Evolutionary conservation across 2,113 vertebrate species (phyloP).

Genomic region (Scatophagus argus): DNA sequence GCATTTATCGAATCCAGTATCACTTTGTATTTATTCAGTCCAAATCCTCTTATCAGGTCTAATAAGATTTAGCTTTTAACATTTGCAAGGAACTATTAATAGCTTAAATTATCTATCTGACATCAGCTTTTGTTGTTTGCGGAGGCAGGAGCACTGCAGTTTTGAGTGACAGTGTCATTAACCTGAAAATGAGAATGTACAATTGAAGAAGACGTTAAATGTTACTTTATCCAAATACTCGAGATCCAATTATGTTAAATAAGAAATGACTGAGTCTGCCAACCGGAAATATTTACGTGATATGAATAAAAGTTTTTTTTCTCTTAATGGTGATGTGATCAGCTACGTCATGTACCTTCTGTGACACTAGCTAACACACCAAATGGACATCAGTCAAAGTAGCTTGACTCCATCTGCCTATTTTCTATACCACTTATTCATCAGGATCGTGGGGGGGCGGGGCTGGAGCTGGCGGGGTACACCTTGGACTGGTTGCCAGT

Average conservation of each 20-base stretch:
- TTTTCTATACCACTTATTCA: too few species aligned
- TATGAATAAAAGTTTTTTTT: background rate
- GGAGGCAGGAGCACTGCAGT: background rate
- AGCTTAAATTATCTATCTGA: background rate
- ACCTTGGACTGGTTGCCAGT: too few species aligned
- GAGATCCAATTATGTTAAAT: background rate
- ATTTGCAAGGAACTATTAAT: conserved; percentile 25
- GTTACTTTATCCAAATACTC: background rate
- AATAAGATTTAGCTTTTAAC: conserved; percentile 26
- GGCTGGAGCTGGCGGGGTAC: too few species aligned
- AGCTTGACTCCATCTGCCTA: too few species aligned
- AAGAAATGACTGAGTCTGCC: background rate
- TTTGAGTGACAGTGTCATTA: background rate
- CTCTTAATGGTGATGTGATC: too few species aligned
- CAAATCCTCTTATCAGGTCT: conserved; percentile 34
- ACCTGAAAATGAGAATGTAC: background rate
- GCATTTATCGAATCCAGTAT: background rate
- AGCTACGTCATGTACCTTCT: background rate
- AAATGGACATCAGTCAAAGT: background rate
- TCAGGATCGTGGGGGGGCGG: too few species aligned
- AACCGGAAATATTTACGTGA: background rate
- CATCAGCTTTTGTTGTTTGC: conserved; percentile 13
- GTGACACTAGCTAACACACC: background rate
- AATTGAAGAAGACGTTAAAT: background rate
- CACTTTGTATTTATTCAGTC: conserved; percentile 10